These are phyloP conservation scores for Pangasius macronema DNA, from an alignment of 2,797 vertebrate genomes.

Conservation along the genomic window DNA sequence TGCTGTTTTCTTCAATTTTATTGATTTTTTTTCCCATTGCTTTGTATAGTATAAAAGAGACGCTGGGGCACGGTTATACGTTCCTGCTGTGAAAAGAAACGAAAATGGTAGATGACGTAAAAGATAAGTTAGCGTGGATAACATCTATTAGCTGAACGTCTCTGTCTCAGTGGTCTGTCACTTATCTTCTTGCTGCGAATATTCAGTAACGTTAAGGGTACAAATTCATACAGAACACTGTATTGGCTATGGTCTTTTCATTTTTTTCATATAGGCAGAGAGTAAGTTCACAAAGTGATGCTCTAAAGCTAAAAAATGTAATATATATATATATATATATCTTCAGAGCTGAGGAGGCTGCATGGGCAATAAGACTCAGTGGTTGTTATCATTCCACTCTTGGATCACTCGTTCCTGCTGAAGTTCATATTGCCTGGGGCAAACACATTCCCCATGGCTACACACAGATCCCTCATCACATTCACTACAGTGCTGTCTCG, in stretches of 20 bases:
- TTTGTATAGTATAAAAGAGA: not conserved
- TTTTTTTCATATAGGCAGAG: not conserved
- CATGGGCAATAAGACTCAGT: slow-evolving; percentile 11
- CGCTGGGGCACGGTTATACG: too few species aligned
- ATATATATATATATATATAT: not conserved
- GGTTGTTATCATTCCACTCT: slow-evolving; percentile 36
- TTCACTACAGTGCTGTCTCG: slow-evolving; percentile 13
- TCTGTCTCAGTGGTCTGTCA: too few species aligned
- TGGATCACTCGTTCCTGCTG: slow-evolving; percentile 18
- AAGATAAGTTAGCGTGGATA: not conserved
- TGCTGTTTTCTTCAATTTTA: not conserved
- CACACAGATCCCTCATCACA: slow-evolving; percentile 38
- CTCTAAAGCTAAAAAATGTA: not conserved
- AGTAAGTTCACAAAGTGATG: not conserved
- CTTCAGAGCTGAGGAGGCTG: not conserved
- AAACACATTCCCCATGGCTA: slow-evolving; percentile 43
- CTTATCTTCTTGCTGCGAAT: too few species aligned
- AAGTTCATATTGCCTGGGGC: slow-evolving; percentile 40
- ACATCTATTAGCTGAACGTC: too few species aligned
- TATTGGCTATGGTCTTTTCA: not conserved
- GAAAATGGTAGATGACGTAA: not conserved
- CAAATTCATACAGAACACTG: not conserved
- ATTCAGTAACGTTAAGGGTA: not conserved
- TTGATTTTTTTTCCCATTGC: not conserved
- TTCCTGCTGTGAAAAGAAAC: not conserved